Percentiles rank a stretch among this genome's conserved stretches.
These are phyloP conservation scores for Charina bottae DNA, from an alignment of 2,113 vertebrate genomes.

Conservation along the genomic window DNA sequence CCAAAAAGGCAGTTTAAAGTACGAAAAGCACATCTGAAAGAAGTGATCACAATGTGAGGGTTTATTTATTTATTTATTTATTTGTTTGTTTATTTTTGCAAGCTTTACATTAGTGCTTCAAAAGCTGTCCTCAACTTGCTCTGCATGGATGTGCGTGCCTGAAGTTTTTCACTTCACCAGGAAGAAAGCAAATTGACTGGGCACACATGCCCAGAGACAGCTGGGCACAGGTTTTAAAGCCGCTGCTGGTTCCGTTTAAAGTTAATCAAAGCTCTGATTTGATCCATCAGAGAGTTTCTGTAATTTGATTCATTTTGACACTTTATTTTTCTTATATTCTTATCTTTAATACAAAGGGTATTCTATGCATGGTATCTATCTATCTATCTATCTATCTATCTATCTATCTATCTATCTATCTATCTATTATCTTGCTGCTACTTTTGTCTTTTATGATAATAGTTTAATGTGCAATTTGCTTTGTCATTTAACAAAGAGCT, in stretches of 20 bases:
- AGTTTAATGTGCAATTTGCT: conserved; percentile 17
- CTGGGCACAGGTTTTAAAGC: not conserved
- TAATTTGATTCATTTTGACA: conserved; percentile 2
- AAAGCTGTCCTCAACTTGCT: no score
- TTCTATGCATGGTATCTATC: not conserved
- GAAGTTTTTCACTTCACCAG: no score
- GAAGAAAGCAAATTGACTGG: no score
- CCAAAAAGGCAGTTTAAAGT: not conserved
- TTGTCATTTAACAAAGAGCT: conserved; percentile 20
- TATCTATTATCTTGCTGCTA: not conserved
- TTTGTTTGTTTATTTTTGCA: no score
- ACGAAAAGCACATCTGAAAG: not conserved
- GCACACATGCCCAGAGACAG: no score
- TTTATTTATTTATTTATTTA: no score
- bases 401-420: not conserved
- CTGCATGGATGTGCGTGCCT: no score
- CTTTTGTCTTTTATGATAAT: not conserved
- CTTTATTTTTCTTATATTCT: not conserved
- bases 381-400: not conserved
- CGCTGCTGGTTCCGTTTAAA: not conserved
- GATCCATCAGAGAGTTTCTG: not conserved
- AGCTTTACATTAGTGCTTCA: no score
- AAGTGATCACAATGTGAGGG: no score
- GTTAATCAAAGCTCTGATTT: not conserved
- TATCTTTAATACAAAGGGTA: not conserved